Evolutionary conservation across 2,888 invertebrate genomes (phyloP).

Genomic region (Aethes cnicana): DNA sequence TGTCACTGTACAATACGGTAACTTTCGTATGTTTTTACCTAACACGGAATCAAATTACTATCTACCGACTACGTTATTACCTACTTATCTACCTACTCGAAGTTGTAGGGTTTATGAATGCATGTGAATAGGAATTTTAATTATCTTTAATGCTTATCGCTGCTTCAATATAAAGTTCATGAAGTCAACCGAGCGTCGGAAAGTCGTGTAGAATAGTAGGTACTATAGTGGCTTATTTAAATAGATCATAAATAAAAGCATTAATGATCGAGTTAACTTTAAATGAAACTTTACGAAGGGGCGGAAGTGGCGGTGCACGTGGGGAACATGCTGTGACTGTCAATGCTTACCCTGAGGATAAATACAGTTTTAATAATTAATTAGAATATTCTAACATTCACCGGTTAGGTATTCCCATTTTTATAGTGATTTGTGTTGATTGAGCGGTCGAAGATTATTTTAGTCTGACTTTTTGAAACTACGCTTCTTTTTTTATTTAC

Average conservation of each 20-base stretch:
- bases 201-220: conserved; percentile 19
- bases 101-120: conserved; percentile 8
- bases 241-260: conserved; percentile 30
- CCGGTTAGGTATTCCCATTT: too few species aligned
- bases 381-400: too few species aligned
- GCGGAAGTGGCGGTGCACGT: conserved; percentile 72
- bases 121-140: conserved; percentile 14
- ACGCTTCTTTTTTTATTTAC: too few species aligned
- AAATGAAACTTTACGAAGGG: conserved; percentile 45
- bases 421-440: too few species aligned
- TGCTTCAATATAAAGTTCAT: conserved; percentile 21
- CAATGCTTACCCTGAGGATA: too few species aligned
- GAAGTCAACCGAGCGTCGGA: conserved; percentile 20
- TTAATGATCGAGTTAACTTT: conserved; percentile 31
- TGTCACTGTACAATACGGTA: too few species aligned
- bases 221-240: conserved; percentile 24
- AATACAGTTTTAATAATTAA: too few species aligned
- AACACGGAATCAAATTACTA: too few species aligned
- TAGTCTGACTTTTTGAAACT: too few species aligned
- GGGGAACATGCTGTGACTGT: conserved; percentile 56
- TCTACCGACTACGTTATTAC: too few species aligned
- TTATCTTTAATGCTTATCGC: conserved; percentile 15
- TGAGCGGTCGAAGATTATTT: too few species aligned
- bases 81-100: neutral
- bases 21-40: too few species aligned